Percentiles rank a stretch among this genome's conserved stretches.
Evolutionary conservation across 2,888 invertebrate genomes (phyloP).

Genomic region (Petrolisthes cinctipes): DNA sequence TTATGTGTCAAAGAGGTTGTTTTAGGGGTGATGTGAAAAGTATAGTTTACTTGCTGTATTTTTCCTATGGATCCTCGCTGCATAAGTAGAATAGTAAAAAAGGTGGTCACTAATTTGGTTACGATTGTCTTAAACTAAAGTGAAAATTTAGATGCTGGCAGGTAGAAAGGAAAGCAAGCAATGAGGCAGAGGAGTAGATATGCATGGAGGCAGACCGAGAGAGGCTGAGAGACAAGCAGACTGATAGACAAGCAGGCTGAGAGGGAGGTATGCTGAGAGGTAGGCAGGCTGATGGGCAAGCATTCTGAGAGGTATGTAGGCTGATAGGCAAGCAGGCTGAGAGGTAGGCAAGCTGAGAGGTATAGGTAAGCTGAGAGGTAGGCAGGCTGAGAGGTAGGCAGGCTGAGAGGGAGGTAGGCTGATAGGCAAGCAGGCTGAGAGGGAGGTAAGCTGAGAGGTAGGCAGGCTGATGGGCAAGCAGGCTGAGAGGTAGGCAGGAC

Average conservation of each 20-base stretch:
- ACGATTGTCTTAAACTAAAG: too few species aligned
- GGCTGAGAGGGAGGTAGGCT: neutral
- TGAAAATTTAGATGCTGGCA: too few species aligned
- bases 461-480: neutral
- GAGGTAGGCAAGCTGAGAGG: neutral
- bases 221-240: neutral
- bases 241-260: neutral
- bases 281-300: neutral
- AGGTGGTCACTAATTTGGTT: too few species aligned
- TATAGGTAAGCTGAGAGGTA: neutral
- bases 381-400: neutral
- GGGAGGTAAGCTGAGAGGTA: neutral
- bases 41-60: too few species aligned
- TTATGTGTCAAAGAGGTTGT: too few species aligned
- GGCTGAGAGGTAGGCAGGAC: slow-evolving; percentile 3
- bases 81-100: too few species aligned
- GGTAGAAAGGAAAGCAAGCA: too few species aligned
- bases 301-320: neutral
- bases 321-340: neutral
- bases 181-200: too few species aligned
- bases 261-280: neutral
- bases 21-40: too few species aligned
- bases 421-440: neutral
- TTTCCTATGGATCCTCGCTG: too few species aligned
- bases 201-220: neutral